Conservation (phyloP, 2,888 invertebrate species). For the Drosophila meridiana region DNA sequence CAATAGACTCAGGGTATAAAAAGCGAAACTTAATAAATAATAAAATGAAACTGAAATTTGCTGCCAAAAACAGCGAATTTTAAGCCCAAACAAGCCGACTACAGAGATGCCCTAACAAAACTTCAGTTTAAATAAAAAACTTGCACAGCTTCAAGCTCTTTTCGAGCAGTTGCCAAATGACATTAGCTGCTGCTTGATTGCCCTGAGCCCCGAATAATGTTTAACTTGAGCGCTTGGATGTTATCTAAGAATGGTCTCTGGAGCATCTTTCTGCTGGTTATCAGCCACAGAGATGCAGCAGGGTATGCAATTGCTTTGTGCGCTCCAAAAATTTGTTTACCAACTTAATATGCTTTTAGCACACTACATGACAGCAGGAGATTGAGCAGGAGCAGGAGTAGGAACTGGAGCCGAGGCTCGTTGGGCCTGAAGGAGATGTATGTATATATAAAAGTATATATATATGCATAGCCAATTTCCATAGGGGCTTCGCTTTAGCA, state of each 20-base stretch:
- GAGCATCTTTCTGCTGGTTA: background rate
- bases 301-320: conserved; percentile 7
- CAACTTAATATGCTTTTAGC: conserved; percentile 16
- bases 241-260: conserved; percentile 1
- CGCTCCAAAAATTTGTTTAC: conserved; percentile 7
- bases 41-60: conserved; percentile 25
- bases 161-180: background rate
- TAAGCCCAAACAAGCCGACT: background rate
- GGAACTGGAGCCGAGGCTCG: background rate
- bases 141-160: background rate
- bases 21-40: conserved; percentile 11
- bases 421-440: background rate
- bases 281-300: conserved; percentile 2
- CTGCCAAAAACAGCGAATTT: background rate
- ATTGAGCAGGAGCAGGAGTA: background rate
- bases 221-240: background rate
- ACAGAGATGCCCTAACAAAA: conserved; percentile 1
- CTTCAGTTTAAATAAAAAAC: background rate
- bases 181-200: conserved; percentile 7
- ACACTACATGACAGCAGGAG: conserved; percentile 5
- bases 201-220: conserved; percentile 1
- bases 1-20: no score
- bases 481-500: background rate
- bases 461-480: conserved; percentile 3
- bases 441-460: background rate